Evolutionary conservation across 1,140 invertebrate genomes (phyloP).

Genomic region (Marisa cornuarietis): DNA sequence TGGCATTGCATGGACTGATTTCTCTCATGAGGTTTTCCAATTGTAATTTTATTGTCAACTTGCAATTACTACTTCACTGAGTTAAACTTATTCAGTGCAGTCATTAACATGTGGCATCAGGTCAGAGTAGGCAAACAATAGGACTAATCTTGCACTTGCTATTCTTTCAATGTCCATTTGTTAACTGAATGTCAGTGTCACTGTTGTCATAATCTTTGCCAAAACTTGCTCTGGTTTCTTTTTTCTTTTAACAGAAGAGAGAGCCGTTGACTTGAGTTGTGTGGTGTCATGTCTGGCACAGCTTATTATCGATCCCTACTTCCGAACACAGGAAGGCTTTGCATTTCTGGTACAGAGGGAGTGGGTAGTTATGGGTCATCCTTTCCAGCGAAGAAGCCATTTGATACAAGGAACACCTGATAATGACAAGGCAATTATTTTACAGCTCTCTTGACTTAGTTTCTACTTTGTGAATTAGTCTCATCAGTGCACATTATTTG

Average conservation of each 20-base stretch:
- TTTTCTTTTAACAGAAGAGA: conserved; percentile 73
- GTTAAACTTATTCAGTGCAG: background rate
- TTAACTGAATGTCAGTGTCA: background rate
- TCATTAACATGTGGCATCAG: background rate
- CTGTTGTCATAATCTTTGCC: background rate
- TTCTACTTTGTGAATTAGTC: too few species aligned
- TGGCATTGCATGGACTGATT: background rate
- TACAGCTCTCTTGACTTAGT: too few species aligned
- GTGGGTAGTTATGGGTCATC: conserved; percentile 91
- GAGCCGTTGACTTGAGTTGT: conserved; percentile 88
- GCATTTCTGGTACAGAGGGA: conserved; percentile 92
- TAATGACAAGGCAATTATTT: conserved; percentile 33
- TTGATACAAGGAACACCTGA: conserved; percentile 64
- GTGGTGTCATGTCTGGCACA: conserved; percentile 88
- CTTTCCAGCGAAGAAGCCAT: conserved; percentile 80
- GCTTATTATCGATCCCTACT: conserved; percentile 85
- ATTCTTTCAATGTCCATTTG: background rate
- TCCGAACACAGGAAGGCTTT: conserved; percentile 86
- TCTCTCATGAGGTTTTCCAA: background rate
- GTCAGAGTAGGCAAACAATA: too few species aligned
- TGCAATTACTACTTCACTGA: background rate
- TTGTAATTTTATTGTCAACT: background rate
- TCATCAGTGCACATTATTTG: too few species aligned
- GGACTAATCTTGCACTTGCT: background rate
- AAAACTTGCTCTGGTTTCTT: background rate